phyloP scores from a whole-genome alignment of 2,113 vertebrate species.

The Entomyzon cyanotis region DNA sequence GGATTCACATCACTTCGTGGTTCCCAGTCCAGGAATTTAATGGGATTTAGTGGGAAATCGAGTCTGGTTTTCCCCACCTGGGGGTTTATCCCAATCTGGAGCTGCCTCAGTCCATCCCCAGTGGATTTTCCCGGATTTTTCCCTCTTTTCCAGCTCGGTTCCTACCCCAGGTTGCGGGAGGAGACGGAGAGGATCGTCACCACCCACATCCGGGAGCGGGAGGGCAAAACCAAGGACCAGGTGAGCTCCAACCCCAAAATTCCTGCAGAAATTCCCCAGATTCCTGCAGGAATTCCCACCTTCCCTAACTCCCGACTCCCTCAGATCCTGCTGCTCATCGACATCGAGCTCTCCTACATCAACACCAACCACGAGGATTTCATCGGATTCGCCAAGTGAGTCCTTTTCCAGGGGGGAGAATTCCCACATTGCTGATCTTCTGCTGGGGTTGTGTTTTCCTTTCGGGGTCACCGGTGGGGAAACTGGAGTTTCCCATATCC shows the following conservation, averaged over 20 bases:
- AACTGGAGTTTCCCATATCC: fast-evolving
- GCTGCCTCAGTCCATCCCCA: neutral
- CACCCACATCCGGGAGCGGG: constrained; percentile 89
- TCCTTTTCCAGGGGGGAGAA: neutral
- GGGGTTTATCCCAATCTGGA: neutral
- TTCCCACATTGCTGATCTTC: neutral
- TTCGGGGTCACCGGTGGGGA: neutral
- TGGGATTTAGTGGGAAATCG: no score
- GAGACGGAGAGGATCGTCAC: constrained; percentile 96
- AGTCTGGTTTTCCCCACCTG: no score
- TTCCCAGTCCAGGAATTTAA: no score
- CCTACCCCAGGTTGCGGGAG: constrained; percentile 91
- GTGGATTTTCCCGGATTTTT: neutral
- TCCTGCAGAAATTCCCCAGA: fast-evolving
- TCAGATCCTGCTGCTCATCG: constrained; percentile 93
- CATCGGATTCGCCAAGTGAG: constrained; percentile 98
- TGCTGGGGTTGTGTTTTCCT: neutral
- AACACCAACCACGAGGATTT: constrained; percentile 99
- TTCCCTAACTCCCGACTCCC: fast-evolving
- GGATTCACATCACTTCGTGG: no score
- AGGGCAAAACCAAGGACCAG: constrained; percentile 96
- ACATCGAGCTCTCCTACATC: constrained; percentile 97
- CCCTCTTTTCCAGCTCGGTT: constrained; percentile 79
- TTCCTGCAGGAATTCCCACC: fast-evolving
- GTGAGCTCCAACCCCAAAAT: constrained; percentile 46